phyloP scores from a whole-genome alignment of 2,113 vertebrate species.

The Recurvirostra avosetta region DNA sequence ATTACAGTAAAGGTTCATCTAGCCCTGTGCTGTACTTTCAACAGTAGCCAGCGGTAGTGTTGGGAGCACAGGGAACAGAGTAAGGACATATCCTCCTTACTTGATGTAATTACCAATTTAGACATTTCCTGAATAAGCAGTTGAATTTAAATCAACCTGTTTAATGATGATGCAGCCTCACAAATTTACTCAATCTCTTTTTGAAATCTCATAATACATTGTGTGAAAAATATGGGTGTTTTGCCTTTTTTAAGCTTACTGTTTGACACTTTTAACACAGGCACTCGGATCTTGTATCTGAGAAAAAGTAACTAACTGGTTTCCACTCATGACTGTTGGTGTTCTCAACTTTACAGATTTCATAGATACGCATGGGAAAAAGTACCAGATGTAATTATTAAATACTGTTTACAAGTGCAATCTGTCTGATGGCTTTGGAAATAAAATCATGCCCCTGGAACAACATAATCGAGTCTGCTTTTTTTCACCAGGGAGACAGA shows the following conservation, averaged over 20 bases:
- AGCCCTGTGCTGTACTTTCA: background rate
- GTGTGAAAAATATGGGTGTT: rapidly evolving
- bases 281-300: background rate
- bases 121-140: background rate
- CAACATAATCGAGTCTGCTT: background rate
- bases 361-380: background rate
- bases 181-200: background rate
- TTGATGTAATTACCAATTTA: background rate
- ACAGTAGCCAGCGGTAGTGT: background rate
- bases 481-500: background rate
- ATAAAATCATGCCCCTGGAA: background rate
- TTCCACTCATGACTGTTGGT: background rate
- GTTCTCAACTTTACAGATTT: background rate
- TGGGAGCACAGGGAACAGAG: background rate
- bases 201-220: background rate
- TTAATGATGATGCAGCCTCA: background rate
- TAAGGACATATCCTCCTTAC: background rate
- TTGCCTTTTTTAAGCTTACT: background rate
- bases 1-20: background rate
- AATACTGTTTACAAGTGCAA: background rate
- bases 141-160: background rate
- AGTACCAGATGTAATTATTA: background rate
- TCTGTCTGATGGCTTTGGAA: background rate
- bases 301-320: background rate
- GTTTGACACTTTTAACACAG: background rate